Base-by-base conservation (phyloP, 2,888 invertebrate species). In the Drosophila pegasa region DNA sequence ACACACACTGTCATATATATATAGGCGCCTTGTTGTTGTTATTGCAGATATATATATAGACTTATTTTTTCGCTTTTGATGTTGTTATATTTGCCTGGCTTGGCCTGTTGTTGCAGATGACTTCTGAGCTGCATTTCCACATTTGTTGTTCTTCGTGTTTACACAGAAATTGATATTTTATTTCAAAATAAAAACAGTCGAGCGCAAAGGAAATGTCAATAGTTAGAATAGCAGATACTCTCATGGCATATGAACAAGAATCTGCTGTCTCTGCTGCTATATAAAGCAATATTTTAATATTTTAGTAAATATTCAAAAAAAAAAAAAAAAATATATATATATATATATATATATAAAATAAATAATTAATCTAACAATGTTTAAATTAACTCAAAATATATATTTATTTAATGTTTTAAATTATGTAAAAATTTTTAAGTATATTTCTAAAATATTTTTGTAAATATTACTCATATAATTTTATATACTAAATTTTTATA, bases 101-200 rank as follows among this genome's bases (percentile, higher is more conserved):
- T 3, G 16, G 56, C 56, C 59, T 67, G 62, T 61, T 63, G 63
- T 63, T 63, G 58, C 68, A 65, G 73, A 57, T 75, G 78, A 73
- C 71, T 75, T 63, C 50, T 52, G 65, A 22, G 57, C 71, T 71
- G 71, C 70, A 62, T 51, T 59, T 70, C 73, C 56, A 35, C 68
- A 27, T 65, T 64, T 85, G 75, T 80, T 88, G 76, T 80, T 88
- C 33, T 20, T 33, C 48, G 73, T 91, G 90, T 91, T 91, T 91
- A 91, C 90, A 84, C 85, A 91, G 91, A 91, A 91, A 91, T 88
- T 90, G 91, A 91, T 91, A 91, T 91, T 91, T 91, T 91, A 88
- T 91, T 90, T 91, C 89, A 89, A 91, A 91, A 91, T 81, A 63
- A 51, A 55, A 89, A 57, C 54, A 57, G 64, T 18, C n/a, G 47